A percentile compares a stretch with the other conserved stretches of the same genome.
These are phyloP conservation scores for Phaethornis superciliosus DNA, from an alignment of 2,113 vertebrate species.

Conservation along the genomic window DNA sequence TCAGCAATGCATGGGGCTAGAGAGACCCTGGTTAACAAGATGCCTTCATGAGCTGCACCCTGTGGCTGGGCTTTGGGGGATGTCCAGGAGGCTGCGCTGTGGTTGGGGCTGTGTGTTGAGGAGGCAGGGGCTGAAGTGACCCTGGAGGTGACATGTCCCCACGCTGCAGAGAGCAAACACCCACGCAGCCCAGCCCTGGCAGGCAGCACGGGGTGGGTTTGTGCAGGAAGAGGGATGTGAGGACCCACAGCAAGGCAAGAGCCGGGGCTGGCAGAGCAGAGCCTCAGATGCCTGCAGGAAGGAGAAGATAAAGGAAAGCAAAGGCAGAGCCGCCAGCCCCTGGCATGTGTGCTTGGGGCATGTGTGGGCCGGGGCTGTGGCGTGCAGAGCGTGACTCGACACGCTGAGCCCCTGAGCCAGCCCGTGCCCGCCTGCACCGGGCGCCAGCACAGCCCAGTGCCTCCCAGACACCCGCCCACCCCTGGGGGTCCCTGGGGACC, in stretches of 20 bases:
- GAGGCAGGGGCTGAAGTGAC: background rate
- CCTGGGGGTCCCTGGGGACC: fast-evolving
- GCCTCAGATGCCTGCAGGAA: background rate
- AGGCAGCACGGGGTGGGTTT: background rate
- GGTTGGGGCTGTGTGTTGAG: background rate
- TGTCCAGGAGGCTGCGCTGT: background rate
- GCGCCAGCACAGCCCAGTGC: background rate
- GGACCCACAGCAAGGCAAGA: fast-evolving
- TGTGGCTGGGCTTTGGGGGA: background rate
- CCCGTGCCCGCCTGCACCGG: background rate
- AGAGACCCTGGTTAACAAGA: background rate
- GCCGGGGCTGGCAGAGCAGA: background rate
- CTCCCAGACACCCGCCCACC: background rate
- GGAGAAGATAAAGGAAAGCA: background rate
- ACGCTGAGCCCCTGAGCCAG: background rate
- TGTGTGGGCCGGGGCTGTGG: background rate
- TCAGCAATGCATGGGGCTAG: background rate
- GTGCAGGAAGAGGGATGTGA: background rate
- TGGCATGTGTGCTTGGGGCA: background rate
- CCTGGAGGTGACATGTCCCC: background rate
- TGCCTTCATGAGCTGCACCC: background rate
- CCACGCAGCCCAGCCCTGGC: background rate
- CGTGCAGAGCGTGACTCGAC: background rate
- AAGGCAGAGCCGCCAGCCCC: background rate
- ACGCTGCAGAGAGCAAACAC: background rate